These are phyloP conservation scores for Drosophila prostipennis DNA, from an alignment of 2,888 invertebrate species.

Conservation along the genomic window DNA sequence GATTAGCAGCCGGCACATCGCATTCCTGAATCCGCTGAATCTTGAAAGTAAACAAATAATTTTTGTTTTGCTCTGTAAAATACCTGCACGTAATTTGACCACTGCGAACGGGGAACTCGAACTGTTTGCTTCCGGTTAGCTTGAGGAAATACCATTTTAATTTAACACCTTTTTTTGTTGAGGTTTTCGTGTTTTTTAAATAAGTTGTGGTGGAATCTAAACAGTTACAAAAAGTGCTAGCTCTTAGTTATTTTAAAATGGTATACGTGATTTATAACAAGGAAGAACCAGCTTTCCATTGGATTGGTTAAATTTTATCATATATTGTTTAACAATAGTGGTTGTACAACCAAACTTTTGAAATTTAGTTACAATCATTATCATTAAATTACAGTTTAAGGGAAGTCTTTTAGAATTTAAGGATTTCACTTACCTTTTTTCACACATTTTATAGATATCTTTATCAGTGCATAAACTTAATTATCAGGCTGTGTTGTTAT, in stretches of 20 bases:
- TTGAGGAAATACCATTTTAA: conserved; percentile 1
- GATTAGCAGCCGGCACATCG: conserved; percentile 35
- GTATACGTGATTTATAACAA: background rate
- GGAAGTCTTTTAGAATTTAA: too few species aligned
- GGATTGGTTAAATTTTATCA: background rate
- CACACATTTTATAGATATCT: too few species aligned
- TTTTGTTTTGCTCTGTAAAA: conserved; percentile 21
- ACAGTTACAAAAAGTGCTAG: background rate
- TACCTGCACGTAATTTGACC: conserved; percentile 28
- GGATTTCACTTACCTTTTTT: too few species aligned
- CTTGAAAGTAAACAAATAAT: conserved; percentile 28
- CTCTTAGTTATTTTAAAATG: too few species aligned
- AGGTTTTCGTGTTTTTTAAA: background rate
- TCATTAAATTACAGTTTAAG: too few species aligned
- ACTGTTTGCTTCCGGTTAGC: conserved; percentile 9
- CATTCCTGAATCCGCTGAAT: conserved; percentile 15
- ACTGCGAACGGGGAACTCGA: background rate
- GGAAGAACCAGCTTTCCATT: background rate
- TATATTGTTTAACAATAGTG: too few species aligned
- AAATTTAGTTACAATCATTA: too few species aligned
- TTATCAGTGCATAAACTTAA: too few species aligned
- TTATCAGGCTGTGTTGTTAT: too few species aligned
- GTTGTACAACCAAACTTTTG: too few species aligned
- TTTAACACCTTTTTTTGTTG: background rate
- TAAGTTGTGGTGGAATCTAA: background rate